Percentiles rank a stretch among this genome's conserved stretches.
Evolutionary conservation across 2,888 invertebrate genomes (phyloP).

Genomic region (Leptinotarsa tumamoca): DNA sequence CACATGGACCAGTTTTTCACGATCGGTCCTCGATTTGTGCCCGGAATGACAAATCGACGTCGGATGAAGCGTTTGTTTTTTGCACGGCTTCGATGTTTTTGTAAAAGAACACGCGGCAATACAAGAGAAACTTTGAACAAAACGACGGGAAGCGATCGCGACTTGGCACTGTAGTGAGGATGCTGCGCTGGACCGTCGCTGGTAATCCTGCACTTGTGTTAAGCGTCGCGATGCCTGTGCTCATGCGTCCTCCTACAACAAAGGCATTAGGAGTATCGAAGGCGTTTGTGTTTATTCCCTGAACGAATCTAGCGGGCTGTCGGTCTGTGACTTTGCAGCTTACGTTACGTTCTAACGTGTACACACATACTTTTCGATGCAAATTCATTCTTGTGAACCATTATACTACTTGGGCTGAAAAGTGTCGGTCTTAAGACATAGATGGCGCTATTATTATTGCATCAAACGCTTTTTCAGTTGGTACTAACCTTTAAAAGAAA

Average conservation of each 20-base stretch:
- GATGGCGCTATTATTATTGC: no score
- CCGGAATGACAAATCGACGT: constrained; percentile 59
- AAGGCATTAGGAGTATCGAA: constrained; percentile 65
- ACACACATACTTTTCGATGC: constrained; percentile 42
- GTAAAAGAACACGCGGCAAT: constrained; percentile 43
- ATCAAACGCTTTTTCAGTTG: no score
- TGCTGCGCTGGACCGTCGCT: constrained; percentile 63
- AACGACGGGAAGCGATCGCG: constrained; percentile 60
- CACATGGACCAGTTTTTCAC: constrained; percentile 60
- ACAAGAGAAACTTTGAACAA: constrained; percentile 45
- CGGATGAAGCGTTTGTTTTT: constrained; percentile 9
- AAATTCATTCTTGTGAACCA: background rate
- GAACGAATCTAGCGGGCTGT: constrained; percentile 66
- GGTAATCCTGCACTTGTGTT: constrained; percentile 68
- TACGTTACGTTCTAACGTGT: constrained; percentile 51
- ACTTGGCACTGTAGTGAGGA: constrained; percentile 64
- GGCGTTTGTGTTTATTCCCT: constrained; percentile 67
- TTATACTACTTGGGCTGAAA: no score
- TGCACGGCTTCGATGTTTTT: constrained; percentile 39
- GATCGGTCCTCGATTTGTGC: constrained; percentile 41
- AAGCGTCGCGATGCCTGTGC: constrained; percentile 66
- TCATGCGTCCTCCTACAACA: constrained; percentile 67
- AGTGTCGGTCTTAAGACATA: no score
- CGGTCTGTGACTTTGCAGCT: constrained; percentile 60
- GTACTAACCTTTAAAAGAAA: no score